Base-by-base conservation (phyloP, 2,797 vertebrate species). In the Trichosurus vulpecula region DNA sequence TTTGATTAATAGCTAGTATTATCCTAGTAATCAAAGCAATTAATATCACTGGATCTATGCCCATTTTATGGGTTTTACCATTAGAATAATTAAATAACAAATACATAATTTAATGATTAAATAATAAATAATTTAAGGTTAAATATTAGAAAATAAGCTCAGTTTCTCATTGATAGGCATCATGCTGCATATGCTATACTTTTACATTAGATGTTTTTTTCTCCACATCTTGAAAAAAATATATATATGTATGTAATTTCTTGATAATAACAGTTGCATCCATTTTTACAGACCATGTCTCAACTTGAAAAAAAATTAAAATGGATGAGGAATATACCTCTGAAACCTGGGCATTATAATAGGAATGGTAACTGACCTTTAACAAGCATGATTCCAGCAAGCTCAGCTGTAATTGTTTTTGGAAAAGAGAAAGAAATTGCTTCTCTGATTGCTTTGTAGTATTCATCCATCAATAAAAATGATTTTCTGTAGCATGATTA, bases 341-440 rank as follows among this genome's bases (percentile, higher is more conserved):
- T 95, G 25, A 94, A 92, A 94, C 27, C n/a, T 29, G 90, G 5
- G 30, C 27, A 56, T 90, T 89, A 12, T 92, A 52, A 57, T 52
- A 92, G 89, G 95, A 97, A 91, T 90, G 95, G 58, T 35, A 35
- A 55, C 19, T 92, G 92, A 97, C 74, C 54, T 95, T 97, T 97
- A 94, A 93, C 52, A 54, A 54, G 35, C 95, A 94, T 56, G 5
- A 22, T 91, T 90, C 57, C 91, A 58, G 52, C 16, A 94, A 94
- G 58, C 95, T 93, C 22, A 90, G 3, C 8, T 93, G 11, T 91
- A 97, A 96, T 97, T 94, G 89, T 58, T 97, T 87, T 89, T 90
- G 55, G 52, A 95, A 96, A 95, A 96, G 90, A 95, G 94, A 93
- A 93, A 95, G 53, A 87, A 93, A 95, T 93, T 31, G 3, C 11